phyloP scores from a whole-genome alignment of 2,113 vertebrate species.

The Oreochromis niloticus region DNA sequence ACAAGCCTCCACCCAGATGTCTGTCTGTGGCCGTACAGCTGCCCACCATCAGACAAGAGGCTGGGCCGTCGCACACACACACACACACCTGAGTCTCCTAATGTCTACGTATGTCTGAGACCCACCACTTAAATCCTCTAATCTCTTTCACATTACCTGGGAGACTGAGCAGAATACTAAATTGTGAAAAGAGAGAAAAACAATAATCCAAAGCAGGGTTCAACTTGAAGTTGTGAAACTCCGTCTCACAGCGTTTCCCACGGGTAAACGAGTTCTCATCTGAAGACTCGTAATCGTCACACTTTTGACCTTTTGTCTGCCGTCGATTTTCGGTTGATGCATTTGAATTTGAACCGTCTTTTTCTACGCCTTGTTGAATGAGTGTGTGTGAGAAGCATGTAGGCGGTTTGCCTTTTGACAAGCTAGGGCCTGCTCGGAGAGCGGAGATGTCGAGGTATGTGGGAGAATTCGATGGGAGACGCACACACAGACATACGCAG shows the following conservation, averaged over 20 bases:
- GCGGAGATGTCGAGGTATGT: slow-evolving; percentile 50
- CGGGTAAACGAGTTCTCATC: background rate
- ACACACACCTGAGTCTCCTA: slow-evolving; percentile 11
- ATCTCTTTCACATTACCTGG: slow-evolving; percentile 14
- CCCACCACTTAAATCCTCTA: slow-evolving; percentile 38
- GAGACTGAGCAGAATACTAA: slow-evolving; percentile 18
- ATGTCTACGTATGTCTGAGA: slow-evolving; percentile 29
- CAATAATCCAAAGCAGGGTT: background rate
- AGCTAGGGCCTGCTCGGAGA: slow-evolving; percentile 51
- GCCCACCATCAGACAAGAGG: slow-evolving; percentile 4
- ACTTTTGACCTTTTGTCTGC: background rate
- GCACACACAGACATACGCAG: slow-evolving; percentile 10
- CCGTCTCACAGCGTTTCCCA: background rate
- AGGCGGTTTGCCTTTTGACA: slow-evolving; percentile 40
- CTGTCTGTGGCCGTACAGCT: slow-evolving; percentile 9
- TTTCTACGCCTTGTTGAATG: slow-evolving; percentile 7
- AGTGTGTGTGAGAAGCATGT: slow-evolving; percentile 37
- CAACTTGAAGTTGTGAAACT: background rate
- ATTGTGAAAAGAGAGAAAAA: background rate
- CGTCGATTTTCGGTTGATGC: background rate
- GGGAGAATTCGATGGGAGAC: slow-evolving; percentile 35
- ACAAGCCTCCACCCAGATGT: slow-evolving; percentile 47
- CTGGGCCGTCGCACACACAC: background rate
- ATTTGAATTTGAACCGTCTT: slow-evolving; percentile 27
- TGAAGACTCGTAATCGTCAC: background rate